Percentiles rank a stretch among this genome's conserved stretches.
phyloP scores from a whole-genome alignment of 2,797 vertebrate genomes.

The Brotogeris chrysoptera region DNA sequence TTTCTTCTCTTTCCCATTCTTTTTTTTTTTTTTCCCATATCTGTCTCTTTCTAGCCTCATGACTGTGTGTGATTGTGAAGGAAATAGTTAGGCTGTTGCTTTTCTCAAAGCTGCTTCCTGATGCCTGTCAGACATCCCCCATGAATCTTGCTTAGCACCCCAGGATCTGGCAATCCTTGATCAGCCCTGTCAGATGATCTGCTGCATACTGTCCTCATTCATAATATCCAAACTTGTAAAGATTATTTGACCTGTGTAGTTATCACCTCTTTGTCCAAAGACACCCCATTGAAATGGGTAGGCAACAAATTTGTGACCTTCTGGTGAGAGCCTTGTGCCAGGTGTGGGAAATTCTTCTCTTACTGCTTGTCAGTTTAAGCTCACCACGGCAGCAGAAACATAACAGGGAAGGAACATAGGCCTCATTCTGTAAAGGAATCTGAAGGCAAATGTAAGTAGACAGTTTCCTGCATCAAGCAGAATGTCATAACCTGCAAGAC shows the following conservation, averaged over 20 bases:
- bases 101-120: background rate
- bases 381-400: background rate
- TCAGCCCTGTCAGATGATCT: background rate
- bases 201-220: background rate
- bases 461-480: background rate
- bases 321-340: background rate
- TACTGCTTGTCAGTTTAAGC: background rate
- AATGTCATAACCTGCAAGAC: background rate
- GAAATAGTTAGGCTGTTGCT: background rate
- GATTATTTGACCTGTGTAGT: background rate
- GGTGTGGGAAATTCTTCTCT: background rate
- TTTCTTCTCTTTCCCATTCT: background rate
- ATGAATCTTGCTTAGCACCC: background rate
- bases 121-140: background rate
- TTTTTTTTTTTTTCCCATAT: background rate
- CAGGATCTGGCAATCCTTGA: background rate
- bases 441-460: background rate
- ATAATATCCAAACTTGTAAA: background rate
- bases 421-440: background rate
- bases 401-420: background rate
- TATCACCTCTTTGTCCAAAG: background rate
- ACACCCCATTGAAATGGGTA: background rate
- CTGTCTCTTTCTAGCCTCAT: background rate
- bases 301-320: background rate
- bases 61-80: background rate